Conservation (phyloP, 2,113 vertebrate genomes). For the Lepus timidus region DNA sequence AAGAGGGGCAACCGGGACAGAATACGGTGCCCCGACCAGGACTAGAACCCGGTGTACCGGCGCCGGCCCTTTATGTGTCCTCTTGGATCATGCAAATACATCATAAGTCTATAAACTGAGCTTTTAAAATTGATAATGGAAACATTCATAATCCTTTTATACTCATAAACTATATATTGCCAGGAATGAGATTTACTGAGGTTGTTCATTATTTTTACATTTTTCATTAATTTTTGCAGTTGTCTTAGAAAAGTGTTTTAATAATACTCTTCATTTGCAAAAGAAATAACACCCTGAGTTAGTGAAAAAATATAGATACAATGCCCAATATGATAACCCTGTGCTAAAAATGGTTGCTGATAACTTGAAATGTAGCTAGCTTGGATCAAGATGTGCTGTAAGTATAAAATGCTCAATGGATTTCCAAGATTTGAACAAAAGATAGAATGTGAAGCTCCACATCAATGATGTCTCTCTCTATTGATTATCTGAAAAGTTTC, state of each 20-base stretch:
- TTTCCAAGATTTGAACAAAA: neutral
- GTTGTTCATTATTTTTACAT: neutral
- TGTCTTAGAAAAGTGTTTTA: neutral
- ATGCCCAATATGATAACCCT: too few species aligned
- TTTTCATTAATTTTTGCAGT: neutral
- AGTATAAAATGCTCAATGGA: neutral
- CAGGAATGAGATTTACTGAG: neutral
- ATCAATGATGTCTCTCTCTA: neutral
- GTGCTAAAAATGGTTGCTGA: neutral
- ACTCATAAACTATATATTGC: neutral
- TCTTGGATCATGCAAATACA: neutral
- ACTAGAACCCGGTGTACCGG: too few species aligned
- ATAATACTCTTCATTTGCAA: neutral
- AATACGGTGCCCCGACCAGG: too few species aligned
- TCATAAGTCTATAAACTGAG: neutral
- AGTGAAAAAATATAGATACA: neutral
- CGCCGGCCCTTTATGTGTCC: too few species aligned
- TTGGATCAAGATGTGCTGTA: neutral
- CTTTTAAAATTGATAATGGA: neutral
- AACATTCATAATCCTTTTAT: neutral
- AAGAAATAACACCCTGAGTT: neutral
- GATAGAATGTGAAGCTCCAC: neutral
- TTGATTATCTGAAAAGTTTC: neutral
- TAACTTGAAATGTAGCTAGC: neutral
- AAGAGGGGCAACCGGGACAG: too few species aligned